Evolutionary conservation across 2,113 vertebrate species (phyloP), one percentile per base, ranked within the genome.

Genomic region (Strix uralensis): DNA sequence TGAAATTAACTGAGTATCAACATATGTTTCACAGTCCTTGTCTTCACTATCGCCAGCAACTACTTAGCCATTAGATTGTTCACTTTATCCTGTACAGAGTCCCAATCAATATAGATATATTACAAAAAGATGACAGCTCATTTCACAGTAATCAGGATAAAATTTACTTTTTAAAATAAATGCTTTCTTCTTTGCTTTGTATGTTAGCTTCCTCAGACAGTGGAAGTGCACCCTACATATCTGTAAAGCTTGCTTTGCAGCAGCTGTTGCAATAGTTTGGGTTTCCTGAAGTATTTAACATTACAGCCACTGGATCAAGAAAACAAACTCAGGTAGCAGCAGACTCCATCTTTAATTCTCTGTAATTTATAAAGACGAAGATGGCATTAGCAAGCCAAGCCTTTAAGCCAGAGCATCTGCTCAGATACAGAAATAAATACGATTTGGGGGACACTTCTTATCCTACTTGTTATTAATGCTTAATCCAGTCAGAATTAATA

Each of bases 351-450:
- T 94, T 88, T 91, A 96, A 96, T 86, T 90, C 94, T 84, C 81
- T 0, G 49, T 95, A 95, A 94, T 93, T 78, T 75, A 40, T 66
- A 70, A 80, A 91, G 94, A 90, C 86, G 81, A 34, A 83, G 86
- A 97, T 27, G 46, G 94, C 86, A 94, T 97, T 96, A 98, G 91
- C n/a, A 46, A 93, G 94, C 75, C 90, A 97, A 97, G 94, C 95
- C 94, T 96, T 88, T 95, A 96, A 97, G 88, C 93, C 6, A 2
- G 11, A 72, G 89, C 97, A 98, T 96, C 95, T 97, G 96, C 90
- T 96, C 81, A 84, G 94, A 57, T 81, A 95, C 96, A 97, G 88
- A 97, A 97, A 98, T 97, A 98, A 97, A 96, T 81, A 94, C 46
- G 34, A 94, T 91, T 79, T 86, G 30, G 58, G 69, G 94, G 70